Evolutionary conservation across 2,797 vertebrate genomes (phyloP), one percentile per base, ranked within the genome.

Genomic region (Heterohyrax brucei): DNA sequence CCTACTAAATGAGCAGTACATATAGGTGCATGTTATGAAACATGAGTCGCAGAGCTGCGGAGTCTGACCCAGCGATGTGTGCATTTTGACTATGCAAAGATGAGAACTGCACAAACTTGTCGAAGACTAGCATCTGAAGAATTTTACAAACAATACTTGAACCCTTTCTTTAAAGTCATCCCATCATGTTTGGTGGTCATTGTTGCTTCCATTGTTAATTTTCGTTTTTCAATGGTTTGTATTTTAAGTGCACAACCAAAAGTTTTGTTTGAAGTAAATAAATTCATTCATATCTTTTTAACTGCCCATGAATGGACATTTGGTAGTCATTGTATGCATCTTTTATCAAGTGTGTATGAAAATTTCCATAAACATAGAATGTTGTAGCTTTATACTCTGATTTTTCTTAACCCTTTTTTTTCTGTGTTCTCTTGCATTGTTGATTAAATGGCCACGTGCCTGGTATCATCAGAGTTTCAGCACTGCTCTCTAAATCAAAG

Each of bases 81-180:
- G 94, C 99, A 99, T 99, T 99, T 99, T 99, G 99, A 99, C 99
- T 99, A 99, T 99, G 99, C 99, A 99, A 99, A 99, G 98, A 98
- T 98, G 99, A 98, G 98, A 99, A 99, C 99, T 99, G 99, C 99
- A 99, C 99, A 99, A 99, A 97, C 89, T 97, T 97, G 94, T 98
- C 96, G 86, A 97, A 98, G 98, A 98, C 94, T 94, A 95, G 89
- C 94, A 94, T 98, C 97, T 97, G 96, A 98, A 93, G 94, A 98
- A 98, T 93, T 97, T 98, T 97, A 89, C 96, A 97, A 95, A 98
- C 66, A 96, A 98, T 99, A 99, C 98, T 99, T 99, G 98, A 99
- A 99, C 95, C 96, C 93, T 98, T 98, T 89, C 96, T 98, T 98
- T 98, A 98, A 98, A 97, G 88, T 91, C 98, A 97, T 96, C 97